Percentiles rank a stretch among this genome's conserved stretches.
Conservation (phyloP, 2,113 vertebrate genomes). For the Hystrix cristata region DNA sequence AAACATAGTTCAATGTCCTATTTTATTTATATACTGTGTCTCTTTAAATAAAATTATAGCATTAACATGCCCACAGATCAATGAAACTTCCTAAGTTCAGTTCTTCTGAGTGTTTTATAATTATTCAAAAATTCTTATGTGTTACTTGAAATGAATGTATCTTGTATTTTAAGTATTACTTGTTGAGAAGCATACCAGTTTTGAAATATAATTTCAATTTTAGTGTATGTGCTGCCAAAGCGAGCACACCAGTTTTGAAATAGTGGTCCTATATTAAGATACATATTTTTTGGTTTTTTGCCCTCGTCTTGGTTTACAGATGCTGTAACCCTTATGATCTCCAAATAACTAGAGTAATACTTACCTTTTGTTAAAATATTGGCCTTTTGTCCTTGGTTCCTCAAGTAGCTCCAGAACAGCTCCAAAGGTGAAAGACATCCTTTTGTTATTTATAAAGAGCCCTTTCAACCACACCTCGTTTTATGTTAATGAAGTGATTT, state of each 20-base stretch:
- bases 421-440: background rate
- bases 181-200: background rate
- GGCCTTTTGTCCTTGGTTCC: background rate
- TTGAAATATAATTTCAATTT: conserved; percentile 8
- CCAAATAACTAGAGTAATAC: background rate
- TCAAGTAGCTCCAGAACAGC: background rate
- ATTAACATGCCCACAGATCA: background rate
- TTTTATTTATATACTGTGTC: conserved; percentile 28
- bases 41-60: conserved; percentile 56
- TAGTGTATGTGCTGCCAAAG: too few relatives aligned
- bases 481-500: conserved; percentile 11
- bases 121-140: conserved; percentile 68
- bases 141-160: conserved; percentile 58
- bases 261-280: rapidly evolving
- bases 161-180: conserved; percentile 10
- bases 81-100: background rate
- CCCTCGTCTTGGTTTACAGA: background rate
- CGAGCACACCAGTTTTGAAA: conserved; percentile 3
- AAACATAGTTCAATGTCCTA: background rate
- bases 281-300: background rate
- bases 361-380: conserved; percentile 1
- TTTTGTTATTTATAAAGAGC: background rate
- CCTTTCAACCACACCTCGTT: background rate
- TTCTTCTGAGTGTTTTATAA: background rate
- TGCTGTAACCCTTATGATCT: background rate